Base-by-base conservation (phyloP, 2,888 invertebrate genomes). In the Drosophila nr. perissopoda region DNA sequence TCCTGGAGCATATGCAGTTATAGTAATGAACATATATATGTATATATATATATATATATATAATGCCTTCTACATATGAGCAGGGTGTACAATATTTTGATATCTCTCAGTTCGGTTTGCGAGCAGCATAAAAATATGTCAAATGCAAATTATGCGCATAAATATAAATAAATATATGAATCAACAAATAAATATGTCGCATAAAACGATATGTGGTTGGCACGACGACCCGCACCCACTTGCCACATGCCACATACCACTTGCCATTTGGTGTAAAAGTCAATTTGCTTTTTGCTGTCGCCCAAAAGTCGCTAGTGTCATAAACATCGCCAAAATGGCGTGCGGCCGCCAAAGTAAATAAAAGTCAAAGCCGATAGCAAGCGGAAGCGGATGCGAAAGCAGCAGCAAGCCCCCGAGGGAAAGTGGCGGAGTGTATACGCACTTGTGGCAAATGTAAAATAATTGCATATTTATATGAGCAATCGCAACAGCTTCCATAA, bases 91-190 rank as follows among this genome's bases (percentile, higher is more conserved):
- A 63, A 52, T 69, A 75, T 75, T 82, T 76, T 79, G 73, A 70
- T 67, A 68, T 68, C 51, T 31, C 38, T 66, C 40, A 53, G 66
- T 49, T 57, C 21, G 61, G 42, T 18, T 54, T 53, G 53, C 42
- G 59, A 42, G 62, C 59, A 76, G 74, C 68, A 82, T 89, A 85
- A 89, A 86, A 90, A 90, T 88, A 80, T 86, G 86, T 90, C 82
- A 88, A 82, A 90, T 88, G 85, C 88, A 83, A 89, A 89, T 89
- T 80, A 90, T 76, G 74, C 74, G 79, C 76, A 90, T 79, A 84
- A 80, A 85, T 87, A 83, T 69, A 69, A 60, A 77, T 77, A 81
- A 59, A 82, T 75, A 49, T 36, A 63, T 69, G 70, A 74, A 77
- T 79, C 82, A 82, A 80, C 78, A 88, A 81, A 87, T 88, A 88